Evolutionary conservation across 2,113 vertebrate genomes (phyloP).

Genomic region (Cheilinus undulatus): DNA sequence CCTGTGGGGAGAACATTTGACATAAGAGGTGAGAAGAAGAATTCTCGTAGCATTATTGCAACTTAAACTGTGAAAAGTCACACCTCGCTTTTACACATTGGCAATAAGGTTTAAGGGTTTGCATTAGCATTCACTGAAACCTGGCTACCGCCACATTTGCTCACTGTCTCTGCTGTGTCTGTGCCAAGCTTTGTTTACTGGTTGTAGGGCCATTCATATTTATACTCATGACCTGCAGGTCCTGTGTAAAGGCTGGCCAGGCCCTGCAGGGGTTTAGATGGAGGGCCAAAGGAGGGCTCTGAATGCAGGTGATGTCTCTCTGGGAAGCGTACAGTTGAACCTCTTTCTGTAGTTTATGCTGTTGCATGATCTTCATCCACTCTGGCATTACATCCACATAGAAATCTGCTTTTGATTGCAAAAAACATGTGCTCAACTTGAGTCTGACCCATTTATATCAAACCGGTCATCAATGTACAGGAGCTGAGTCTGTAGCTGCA

Average conservation of each 20-base stretch:
- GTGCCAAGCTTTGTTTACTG: constrained; percentile 29
- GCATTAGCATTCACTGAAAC: constrained; percentile 63
- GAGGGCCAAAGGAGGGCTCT: constrained; percentile 26
- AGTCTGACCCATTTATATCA: neutral
- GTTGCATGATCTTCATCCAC: constrained; percentile 3
- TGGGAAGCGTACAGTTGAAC: constrained; percentile 16
- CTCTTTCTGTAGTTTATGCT: constrained; percentile 7
- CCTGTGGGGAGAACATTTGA: constrained; percentile 34
- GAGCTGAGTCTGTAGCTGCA: neutral
- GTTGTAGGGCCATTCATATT: constrained; percentile 60
- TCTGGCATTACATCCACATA: constrained; percentile 15
- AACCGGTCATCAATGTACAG: neutral
- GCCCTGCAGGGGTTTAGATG: constrained; percentile 53
- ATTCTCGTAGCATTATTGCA: constrained; percentile 28
- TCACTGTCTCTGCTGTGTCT: constrained; percentile 45
- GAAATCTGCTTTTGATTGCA: constrained; percentile 12
- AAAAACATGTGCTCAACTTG: constrained; percentile 19
- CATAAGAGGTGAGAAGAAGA: neutral
- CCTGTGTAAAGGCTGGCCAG: constrained; percentile 13
- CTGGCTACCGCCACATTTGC: neutral
- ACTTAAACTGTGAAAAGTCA: constrained; percentile 64
- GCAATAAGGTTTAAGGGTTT: constrained; percentile 36
- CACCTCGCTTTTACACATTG: constrained; percentile 49
- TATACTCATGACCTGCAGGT: constrained; percentile 44
- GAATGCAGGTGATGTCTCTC: constrained; percentile 48